Conservation (phyloP, 2,113 vertebrate genomes). For the Prochilodus magdalenae region DNA sequence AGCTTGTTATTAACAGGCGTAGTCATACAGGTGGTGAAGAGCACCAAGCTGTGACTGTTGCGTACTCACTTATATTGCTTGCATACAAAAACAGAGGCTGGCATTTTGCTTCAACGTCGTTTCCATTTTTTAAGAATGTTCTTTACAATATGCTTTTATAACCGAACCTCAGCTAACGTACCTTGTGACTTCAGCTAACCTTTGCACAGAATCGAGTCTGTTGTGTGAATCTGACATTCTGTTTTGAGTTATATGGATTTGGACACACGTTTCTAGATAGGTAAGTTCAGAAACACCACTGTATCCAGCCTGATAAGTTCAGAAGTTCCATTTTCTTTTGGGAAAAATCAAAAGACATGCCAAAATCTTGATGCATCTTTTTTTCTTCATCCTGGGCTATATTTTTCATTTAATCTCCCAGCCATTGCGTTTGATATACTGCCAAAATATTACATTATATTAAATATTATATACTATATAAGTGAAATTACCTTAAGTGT, state of each 20-base stretch:
- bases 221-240: not conserved
- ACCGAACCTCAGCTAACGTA: not conserved
- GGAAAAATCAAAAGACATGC: not conserved
- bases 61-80: no score
- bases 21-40: no score
- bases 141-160: not conserved
- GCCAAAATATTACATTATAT: no score
- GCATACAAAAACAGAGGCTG: not conserved
- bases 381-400: no score
- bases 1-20: no score
- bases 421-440: no score
- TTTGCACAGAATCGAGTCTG: not conserved
- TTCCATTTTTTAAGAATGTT: no score
- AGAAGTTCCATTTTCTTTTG: not conserved
- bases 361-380: not conserved
- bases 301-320: not conserved
- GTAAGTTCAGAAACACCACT: not conserved
- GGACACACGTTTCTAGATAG: not conserved
- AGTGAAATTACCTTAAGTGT: no score
- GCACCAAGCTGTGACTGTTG: no score
- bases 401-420: no score
- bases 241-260: not conserved
- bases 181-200: not conserved
- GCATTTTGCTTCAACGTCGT: not conserved
- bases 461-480: no score